phyloP scores from a whole-genome alignment of 2,888 invertebrate genomes.

The Acanthosepion lycidas region DNA sequence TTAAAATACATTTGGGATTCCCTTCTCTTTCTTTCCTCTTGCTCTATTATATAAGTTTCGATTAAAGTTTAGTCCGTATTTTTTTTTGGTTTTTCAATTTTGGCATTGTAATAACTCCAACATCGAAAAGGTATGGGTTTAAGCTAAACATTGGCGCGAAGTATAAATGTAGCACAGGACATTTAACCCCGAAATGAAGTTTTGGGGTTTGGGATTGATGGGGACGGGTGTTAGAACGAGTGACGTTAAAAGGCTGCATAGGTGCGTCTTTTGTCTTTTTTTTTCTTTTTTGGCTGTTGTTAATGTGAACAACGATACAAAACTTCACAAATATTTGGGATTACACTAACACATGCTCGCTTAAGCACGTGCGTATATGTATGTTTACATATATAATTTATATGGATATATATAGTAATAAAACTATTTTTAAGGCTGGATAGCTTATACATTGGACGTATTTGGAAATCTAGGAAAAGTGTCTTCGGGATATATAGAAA shows the following conservation, averaged over 20 bases:
- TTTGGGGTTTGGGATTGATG: not conserved
- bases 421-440: not conserved
- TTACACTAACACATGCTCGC: not conserved
- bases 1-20: not conserved
- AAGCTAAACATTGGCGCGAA: constrained; percentile 8
- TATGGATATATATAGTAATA: not conserved
- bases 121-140: not conserved
- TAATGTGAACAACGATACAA: not conserved
- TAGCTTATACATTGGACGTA: not conserved
- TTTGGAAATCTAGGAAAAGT: not conserved
- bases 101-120: not conserved
- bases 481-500: not conserved
- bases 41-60: not conserved
- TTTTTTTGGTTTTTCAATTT: not conserved
- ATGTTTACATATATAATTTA: not conserved
- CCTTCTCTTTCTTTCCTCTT: not conserved
- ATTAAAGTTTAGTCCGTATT: constrained; percentile 33
- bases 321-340: not conserved
- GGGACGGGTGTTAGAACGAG: not conserved
- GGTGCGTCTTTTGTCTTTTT: not conserved
- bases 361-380: not conserved
- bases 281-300: not conserved
- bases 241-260: not conserved
- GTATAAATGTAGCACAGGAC: not conserved
- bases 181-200: not conserved